Evolutionary conservation across 2,888 invertebrate species (phyloP).

Genomic region (Orthonychiurus folsomi): DNA sequence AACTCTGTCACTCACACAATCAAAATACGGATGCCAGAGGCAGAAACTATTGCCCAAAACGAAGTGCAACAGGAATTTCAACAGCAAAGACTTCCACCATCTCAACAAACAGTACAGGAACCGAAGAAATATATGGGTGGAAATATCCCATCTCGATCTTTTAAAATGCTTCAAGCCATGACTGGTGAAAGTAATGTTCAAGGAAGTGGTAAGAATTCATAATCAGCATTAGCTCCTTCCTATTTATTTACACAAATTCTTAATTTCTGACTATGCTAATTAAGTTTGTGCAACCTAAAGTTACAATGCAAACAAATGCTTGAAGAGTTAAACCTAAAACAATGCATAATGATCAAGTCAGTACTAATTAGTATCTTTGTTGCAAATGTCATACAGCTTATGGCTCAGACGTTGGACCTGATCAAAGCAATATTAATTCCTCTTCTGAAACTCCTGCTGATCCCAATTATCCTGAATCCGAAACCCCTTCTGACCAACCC

Average conservation of each 20-base stretch:
- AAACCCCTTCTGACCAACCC: slow-evolving; percentile 15
- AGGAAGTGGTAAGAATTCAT: slow-evolving; percentile 41
- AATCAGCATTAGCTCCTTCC: neutral
- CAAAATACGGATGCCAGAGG: slow-evolving; percentile 30
- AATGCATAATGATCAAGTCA: too few species aligned
- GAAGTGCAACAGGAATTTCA: neutral
- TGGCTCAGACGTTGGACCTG: slow-evolving; percentile 18
- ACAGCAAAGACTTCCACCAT: slow-evolving; percentile 49
- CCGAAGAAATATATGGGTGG: slow-evolving; percentile 66
- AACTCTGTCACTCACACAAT: slow-evolving; percentile 32
- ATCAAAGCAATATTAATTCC: slow-evolving; percentile 11
- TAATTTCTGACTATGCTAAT: neutral
- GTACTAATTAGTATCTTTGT: neutral
- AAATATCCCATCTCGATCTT: slow-evolving; percentile 70
- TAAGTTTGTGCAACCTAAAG: neutral
- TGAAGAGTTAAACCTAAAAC: neutral
- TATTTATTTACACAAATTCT: neutral
- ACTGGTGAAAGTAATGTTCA: slow-evolving; percentile 56
- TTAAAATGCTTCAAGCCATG: slow-evolving; percentile 70
- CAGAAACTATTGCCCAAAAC: neutral
- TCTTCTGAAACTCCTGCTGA: slow-evolving; percentile 12
- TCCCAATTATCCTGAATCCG: too few species aligned
- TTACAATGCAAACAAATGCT: neutral
- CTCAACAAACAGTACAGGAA: slow-evolving; percentile 56
- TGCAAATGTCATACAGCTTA: slow-evolving; percentile 12